Evolutionary conservation across 2,113 vertebrate genomes (phyloP), one percentile per base, ranked within the genome.

Genomic region (Syngnathus floridae): DNA sequence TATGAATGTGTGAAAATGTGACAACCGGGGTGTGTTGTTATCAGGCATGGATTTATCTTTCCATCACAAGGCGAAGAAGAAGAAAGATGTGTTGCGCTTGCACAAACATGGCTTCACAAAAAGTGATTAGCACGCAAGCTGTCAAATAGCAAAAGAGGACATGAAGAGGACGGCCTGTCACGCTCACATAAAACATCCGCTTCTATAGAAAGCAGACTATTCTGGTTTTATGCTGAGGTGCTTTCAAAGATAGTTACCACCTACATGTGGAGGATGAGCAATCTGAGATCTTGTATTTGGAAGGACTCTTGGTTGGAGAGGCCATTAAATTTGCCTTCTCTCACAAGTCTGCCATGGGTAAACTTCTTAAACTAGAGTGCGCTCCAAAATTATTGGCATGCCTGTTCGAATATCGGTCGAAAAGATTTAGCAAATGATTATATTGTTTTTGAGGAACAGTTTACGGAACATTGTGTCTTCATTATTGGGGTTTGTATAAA

Each of bases 41-140:
- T 19, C 41, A 63, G 43, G 26, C 11, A 4, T 21, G 41, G 43
- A 41, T 36, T 19, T n/a, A 38, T 36, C 35, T 19, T 64, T 17
- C 45, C 48, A 43, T 61, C 59, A 26, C 59, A 26, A 26, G n/a
- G 21, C 46, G 8, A 36, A 17, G 31, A 16, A 45, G 40, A 45
- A 16, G 45, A n/a, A 56, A 78, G 70, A 84, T 65, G 69, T 73
- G 73, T 70, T 76, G 79, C 31, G 77, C 70, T 82, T 74, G 74
- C 79, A 82, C 70, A 81, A 86, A 80, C 69, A 61, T 36, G 48
- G 37, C 68, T 74, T 75, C 66, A 51, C 68, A 62, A 16, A 83
- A 83, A 82, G 73, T 82, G 79, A 83, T 81, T 66, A 82, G 75
- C 68, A 40, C 67, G 84, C 80, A 83, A 65, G 36, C 73, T 84